phyloP scores from a whole-genome alignment of 2,888 invertebrate genomes.

The Leptopilina myrica region DNA sequence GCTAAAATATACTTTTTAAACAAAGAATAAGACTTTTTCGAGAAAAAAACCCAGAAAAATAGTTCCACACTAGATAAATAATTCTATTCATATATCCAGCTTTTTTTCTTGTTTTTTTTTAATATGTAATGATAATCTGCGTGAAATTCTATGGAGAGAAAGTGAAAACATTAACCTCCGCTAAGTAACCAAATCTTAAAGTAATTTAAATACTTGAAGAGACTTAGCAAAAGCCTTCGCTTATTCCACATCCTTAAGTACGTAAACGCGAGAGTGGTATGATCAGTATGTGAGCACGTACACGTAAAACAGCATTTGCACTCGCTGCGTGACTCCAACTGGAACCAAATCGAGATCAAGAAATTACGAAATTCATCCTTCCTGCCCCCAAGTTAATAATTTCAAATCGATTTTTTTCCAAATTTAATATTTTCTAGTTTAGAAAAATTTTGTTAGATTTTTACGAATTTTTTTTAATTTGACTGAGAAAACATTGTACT shows the following conservation, averaged over 20 bases:
- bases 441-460: no score
- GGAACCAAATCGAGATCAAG: constrained; percentile 22
- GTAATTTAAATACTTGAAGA: constrained; percentile 38
- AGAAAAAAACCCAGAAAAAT: no score
- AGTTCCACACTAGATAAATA: no score
- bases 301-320: constrained; percentile 31
- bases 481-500: no score
- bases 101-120: no score
- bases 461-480: no score
- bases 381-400: background rate
- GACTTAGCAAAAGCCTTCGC: constrained; percentile 32
- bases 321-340: constrained; percentile 26
- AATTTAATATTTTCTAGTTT: background rate
- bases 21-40: no score
- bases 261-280: constrained; percentile 36
- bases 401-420: background rate
- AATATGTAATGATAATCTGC: background rate
- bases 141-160: constrained; percentile 4
- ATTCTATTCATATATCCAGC: no score
- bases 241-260: constrained; percentile 37
- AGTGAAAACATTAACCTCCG: constrained; percentile 30
- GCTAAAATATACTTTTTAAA: no score
- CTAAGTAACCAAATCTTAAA: constrained; percentile 34
- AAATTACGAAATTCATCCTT: constrained; percentile 32
- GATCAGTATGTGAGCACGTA: constrained; percentile 41